phyloP scores from a whole-genome alignment of 2,888 invertebrate genomes.

The Lumbricus terrestris region DNA sequence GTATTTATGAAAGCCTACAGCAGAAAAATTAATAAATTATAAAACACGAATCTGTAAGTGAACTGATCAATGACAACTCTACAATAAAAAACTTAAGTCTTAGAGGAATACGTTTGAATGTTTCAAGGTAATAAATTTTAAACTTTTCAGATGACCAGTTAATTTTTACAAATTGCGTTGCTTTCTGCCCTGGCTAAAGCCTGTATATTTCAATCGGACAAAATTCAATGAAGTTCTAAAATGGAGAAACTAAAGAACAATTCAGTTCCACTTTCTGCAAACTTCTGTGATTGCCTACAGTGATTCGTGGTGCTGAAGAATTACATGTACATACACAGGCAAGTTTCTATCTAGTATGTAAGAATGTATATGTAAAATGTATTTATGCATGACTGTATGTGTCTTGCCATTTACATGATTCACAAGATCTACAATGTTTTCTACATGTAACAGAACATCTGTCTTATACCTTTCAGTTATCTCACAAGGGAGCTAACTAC shows the following conservation, averaged over 20 bases:
- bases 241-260: not conserved
- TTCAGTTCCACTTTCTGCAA: not conserved
- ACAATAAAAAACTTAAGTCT: not conserved
- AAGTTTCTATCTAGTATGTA: not conserved
- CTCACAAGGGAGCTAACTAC: not conserved
- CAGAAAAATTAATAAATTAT: not conserved
- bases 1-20: conserved; percentile 91
- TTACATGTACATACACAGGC: no score
- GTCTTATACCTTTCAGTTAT: not conserved
- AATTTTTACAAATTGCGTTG: not conserved
- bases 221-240: not conserved
- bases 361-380: not conserved
- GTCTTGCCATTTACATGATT: no score
- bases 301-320: not conserved
- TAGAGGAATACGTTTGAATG: not conserved
- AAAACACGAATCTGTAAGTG: not conserved
- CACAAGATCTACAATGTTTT: no score
- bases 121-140: not conserved
- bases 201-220: not conserved
- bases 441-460: no score
- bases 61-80: not conserved
- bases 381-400: no score
- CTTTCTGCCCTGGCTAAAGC: not conserved
- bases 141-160: not conserved
- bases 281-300: not conserved